These are phyloP conservation scores for Brachypteracias leptosomus DNA, from an alignment of 2,113 vertebrate genomes.

Conservation along the genomic window DNA sequence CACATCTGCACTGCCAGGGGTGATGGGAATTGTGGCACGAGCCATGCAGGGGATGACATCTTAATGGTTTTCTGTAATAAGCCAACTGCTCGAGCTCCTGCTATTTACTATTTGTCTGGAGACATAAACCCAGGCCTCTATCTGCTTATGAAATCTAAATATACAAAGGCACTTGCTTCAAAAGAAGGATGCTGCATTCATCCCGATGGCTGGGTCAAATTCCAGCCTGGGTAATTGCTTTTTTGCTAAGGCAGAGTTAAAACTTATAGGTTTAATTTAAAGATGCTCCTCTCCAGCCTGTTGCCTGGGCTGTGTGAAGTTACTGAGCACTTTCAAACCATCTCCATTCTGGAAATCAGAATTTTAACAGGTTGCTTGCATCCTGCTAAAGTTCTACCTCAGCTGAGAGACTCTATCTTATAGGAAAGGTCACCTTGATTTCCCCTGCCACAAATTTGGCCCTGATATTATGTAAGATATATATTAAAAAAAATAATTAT, in stretches of 20 bases:
- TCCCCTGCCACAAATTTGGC: neutral
- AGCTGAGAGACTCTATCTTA: neutral
- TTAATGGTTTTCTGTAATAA: conserved; percentile 45
- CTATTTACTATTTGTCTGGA: conserved; percentile 15
- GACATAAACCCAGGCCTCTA: neutral
- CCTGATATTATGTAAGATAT: neutral
- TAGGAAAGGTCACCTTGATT: neutral
- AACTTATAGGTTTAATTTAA: conserved; percentile 37
- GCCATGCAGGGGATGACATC: neutral
- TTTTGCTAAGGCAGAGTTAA: conserved; percentile 15
- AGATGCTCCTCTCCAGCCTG: neutral
- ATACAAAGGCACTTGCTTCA: conserved; percentile 29
- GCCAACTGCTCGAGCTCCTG: neutral
- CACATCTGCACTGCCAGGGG: neutral
- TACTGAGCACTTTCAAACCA: neutral
- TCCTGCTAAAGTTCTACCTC: neutral
- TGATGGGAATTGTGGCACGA: neutral
- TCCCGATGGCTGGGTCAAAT: conserved; percentile 3
- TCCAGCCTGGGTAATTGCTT: conserved; percentile 53
- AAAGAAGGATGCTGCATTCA: neutral
- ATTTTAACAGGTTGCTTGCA: neutral
- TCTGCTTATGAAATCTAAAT: conserved; percentile 62
- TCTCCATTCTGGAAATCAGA: neutral
- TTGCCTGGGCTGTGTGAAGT: neutral
- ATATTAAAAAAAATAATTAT: neutral